Conservation (phyloP, 2,888 invertebrate species). For the Tortricodes alternella region DNA sequence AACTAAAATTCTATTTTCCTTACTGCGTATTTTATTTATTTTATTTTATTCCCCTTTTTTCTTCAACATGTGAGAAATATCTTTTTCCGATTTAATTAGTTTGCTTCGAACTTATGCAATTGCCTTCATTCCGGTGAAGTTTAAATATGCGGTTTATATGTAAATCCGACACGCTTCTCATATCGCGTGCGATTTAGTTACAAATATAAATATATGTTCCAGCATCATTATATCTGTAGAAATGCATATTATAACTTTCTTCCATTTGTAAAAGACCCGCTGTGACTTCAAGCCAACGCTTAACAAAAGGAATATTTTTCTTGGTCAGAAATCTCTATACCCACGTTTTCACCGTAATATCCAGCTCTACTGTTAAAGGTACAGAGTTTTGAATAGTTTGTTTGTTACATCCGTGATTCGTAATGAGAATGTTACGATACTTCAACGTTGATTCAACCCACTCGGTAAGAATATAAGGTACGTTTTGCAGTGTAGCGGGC, state of each 20-base stretch:
- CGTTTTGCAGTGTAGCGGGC: slow-evolving; percentile 37
- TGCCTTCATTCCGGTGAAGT: too few species aligned
- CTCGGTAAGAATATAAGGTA: slow-evolving; percentile 32
- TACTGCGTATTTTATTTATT: not conserved
- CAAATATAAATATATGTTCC: too few species aligned
- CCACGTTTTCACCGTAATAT: slow-evolving; percentile 62
- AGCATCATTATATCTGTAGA: too few species aligned
- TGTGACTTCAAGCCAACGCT: not conserved
- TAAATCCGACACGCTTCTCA: too few species aligned
- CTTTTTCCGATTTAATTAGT: too few species aligned
- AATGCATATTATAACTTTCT: too few species aligned
- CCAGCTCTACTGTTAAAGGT: slow-evolving; percentile 72
- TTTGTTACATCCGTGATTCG: slow-evolving; percentile 80
- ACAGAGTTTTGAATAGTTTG: slow-evolving; percentile 79
- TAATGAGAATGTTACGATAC: slow-evolving; percentile 62
- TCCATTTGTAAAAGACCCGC: not conserved
- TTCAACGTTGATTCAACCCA: slow-evolving; percentile 28
- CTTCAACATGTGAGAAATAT: too few species aligned
- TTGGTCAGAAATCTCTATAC: slow-evolving; percentile 61
- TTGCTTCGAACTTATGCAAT: too few species aligned
- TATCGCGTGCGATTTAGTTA: too few species aligned
- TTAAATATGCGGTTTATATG: too few species aligned
- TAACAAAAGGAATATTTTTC: slow-evolving; percentile 60
- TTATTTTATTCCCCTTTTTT: too few species aligned
- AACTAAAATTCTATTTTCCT: slow-evolving; percentile 20